Evolutionary conservation across 2,113 vertebrate species (phyloP).

Genomic region (Phyllostomus discolor): DNA sequence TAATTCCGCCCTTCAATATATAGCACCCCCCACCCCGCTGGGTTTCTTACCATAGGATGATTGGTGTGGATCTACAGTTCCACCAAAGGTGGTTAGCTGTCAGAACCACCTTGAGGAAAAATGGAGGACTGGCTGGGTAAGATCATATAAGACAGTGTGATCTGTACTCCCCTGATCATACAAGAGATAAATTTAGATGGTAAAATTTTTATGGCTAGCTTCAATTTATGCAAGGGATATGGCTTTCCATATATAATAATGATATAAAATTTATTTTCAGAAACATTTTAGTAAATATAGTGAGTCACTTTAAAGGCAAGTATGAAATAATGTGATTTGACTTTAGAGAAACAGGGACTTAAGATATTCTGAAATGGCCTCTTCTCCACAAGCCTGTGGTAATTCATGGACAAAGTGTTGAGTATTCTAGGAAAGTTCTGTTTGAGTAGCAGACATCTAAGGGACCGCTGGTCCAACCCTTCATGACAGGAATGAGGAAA

Average conservation of each 20-base stretch:
- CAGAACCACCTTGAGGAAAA: no score
- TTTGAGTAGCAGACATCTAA: background rate
- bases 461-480: rapidly evolving
- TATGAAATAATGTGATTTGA: background rate
- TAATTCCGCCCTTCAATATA: background rate
- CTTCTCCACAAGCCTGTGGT: background rate
- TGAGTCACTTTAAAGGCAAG: background rate
- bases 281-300: background rate
- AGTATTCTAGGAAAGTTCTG: background rate
- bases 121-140: background rate
- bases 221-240: background rate
- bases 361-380: background rate
- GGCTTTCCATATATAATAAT: background rate
- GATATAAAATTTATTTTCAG: background rate
- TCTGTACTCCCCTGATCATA: background rate
- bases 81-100: rapidly evolving
- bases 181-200: background rate
- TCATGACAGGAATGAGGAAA: background rate
- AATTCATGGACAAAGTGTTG: background rate
- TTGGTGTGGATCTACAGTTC: background rate
- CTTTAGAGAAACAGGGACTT: background rate
- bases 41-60: background rate
- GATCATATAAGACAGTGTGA: background rate
- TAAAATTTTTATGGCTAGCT: background rate
- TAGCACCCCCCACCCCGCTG: background rate